phyloP scores from a whole-genome alignment of 2,888 invertebrate species.

The Anoncus sp. region DNA sequence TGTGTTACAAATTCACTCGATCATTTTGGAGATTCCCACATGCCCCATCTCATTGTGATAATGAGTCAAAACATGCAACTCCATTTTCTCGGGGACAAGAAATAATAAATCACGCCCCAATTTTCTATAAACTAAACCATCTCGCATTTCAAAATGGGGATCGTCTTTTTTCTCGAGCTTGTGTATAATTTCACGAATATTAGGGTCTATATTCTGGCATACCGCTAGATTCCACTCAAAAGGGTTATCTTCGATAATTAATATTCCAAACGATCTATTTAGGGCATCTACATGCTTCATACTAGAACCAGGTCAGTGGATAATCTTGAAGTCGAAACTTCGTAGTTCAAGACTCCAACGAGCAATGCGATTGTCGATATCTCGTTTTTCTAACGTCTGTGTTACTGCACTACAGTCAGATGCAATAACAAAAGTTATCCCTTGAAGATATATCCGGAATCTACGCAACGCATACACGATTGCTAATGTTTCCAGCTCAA shows the following conservation, averaged over 20 bases:
- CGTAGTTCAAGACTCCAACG: constrained; percentile 72
- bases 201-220: constrained; percentile 48
- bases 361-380: constrained; percentile 72
- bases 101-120: too few relatives aligned
- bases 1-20: constrained; percentile 43
- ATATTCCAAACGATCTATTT: constrained; percentile 49
- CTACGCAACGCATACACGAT: constrained; percentile 66
- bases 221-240: constrained; percentile 61
- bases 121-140: too few relatives aligned
- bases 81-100: constrained; percentile 61
- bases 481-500: constrained; percentile 74
- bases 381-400: constrained; percentile 69
- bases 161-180: constrained; percentile 55
- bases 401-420: too few relatives aligned
- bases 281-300: constrained; percentile 74
- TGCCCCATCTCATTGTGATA: constrained; percentile 67
- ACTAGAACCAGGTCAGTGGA: constrained; percentile 65
- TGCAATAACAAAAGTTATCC: too few relatives aligned
- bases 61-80: constrained; percentile 46
- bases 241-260: too few relatives aligned
- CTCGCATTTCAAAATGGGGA: too few relatives aligned
- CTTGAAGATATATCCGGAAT: constrained; percentile 69
- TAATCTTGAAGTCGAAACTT: constrained; percentile 68
- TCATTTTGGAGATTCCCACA: constrained; percentile 60
- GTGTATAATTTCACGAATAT: constrained; percentile 34